These are phyloP conservation scores for Eleginops maclovinus DNA, from an alignment of 2,113 vertebrate species.

Conservation along the genomic window DNA sequence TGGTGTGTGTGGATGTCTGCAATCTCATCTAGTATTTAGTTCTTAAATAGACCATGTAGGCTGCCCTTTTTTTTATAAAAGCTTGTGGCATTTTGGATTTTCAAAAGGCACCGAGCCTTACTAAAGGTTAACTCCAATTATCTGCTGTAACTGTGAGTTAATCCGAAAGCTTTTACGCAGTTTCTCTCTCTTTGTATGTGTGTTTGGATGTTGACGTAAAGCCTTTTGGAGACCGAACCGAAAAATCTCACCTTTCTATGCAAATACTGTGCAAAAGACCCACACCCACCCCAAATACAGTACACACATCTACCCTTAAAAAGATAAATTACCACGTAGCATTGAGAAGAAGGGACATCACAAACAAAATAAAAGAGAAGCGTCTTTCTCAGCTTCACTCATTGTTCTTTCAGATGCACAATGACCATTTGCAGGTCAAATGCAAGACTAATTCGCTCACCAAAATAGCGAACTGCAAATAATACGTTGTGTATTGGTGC, in stretches of 20 bases:
- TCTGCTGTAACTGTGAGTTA: constrained; percentile 13
- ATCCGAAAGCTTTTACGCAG: constrained; percentile 27
- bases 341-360: constrained; percentile 36
- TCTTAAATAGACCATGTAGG: constrained; percentile 26
- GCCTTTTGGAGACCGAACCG: constrained; percentile 29
- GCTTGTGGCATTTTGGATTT: constrained; percentile 9
- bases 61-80: constrained; percentile 42
- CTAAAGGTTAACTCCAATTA: constrained; percentile 34
- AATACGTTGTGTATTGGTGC: too few relatives aligned
- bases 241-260: constrained; percentile 50
- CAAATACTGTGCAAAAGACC: constrained; percentile 42
- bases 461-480: too few relatives aligned
- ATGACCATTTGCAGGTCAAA: constrained; percentile 12
- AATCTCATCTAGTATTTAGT: constrained; percentile 10
- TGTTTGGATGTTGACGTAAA: background rate
- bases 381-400: constrained; percentile 18
- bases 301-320: constrained; percentile 26
- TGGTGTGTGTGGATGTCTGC: background rate
- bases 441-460: too few relatives aligned
- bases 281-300: constrained; percentile 39
- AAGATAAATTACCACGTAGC: constrained; percentile 27
- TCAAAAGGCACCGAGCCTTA: constrained; percentile 39
- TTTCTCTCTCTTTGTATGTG: constrained; percentile 5
- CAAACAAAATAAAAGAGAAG: constrained; percentile 49
- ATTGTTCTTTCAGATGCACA: constrained; percentile 21